Conservation (phyloP, 2,113 vertebrate species). For the Ameiurus melas region DNA sequence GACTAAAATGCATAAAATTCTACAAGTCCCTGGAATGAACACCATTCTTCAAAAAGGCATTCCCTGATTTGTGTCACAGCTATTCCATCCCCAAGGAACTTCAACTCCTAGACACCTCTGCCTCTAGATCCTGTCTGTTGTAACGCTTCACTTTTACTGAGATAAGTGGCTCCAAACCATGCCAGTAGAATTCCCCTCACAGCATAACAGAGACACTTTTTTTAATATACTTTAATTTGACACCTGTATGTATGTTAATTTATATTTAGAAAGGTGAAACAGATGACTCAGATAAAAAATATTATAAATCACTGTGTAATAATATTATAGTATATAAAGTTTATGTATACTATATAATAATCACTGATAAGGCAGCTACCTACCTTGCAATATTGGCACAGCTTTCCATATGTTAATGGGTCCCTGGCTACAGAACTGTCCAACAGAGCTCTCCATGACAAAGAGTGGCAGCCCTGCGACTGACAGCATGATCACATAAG, state of each 20-base stretch:
- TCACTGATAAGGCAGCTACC: background rate
- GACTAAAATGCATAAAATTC: too few relatives aligned
- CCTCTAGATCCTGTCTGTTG: background rate
- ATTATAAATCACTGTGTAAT: background rate
- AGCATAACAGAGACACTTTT: background rate
- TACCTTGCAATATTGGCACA: slow-evolving; percentile 89
- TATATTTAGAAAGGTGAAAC: background rate
- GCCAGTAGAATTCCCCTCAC: background rate
- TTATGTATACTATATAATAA: background rate
- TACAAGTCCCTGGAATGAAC: background rate
- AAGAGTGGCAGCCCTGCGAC: slow-evolving; percentile 88
- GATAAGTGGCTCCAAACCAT: background rate
- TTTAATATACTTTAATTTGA: background rate
- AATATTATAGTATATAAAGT: background rate
- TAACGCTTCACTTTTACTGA: background rate
- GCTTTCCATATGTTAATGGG: slow-evolving; percentile 86
- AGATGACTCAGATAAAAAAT: background rate
- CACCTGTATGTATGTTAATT: background rate
- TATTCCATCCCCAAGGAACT: background rate
- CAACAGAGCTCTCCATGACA: slow-evolving; percentile 91
- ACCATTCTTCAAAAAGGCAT: background rate
- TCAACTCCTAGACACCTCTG: background rate
- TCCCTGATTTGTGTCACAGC: background rate
- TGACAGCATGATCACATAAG: slow-evolving; percentile 86
- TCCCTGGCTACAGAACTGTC: slow-evolving; percentile 93